These are phyloP conservation scores for Motacilla tschutschensis DNA, from an alignment of 2,113 vertebrate species.

Conservation along the genomic window DNA sequence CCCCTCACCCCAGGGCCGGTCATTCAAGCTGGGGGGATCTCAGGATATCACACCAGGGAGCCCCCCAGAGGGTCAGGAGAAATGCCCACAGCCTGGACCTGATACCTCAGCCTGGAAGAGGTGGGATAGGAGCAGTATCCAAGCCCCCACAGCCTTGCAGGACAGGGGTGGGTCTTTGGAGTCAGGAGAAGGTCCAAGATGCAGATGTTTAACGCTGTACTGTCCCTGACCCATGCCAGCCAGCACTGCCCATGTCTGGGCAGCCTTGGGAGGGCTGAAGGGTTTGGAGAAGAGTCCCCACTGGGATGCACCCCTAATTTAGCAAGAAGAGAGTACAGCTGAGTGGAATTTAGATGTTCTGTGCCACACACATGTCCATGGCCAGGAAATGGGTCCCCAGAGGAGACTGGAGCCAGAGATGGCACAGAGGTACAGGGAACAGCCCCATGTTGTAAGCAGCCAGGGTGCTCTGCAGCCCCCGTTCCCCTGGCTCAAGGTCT, in stretches of 20 bases:
- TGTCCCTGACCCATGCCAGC: fast-evolving
- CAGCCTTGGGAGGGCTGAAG: fast-evolving
- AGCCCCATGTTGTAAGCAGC: neutral
- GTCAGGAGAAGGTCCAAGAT: neutral
- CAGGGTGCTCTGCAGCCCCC: neutral
- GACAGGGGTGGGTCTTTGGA: neutral
- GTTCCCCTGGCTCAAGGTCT: neutral
- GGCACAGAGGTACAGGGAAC: neutral
- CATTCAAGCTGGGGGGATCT: neutral
- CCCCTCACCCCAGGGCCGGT: fast-evolving
- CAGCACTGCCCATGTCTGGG: neutral
- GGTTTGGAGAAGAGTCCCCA: neutral
- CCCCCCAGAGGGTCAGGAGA: neutral
- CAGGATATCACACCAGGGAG: neutral
- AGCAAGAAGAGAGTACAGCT: neutral
- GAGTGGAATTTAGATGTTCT: neutral
- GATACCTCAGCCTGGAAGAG: neutral
- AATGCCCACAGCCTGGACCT: neutral
- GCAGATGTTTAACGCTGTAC: neutral
- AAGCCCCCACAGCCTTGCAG: fast-evolving
- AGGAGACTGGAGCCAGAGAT: neutral
- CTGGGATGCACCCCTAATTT: neutral
- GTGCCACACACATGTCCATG: neutral
- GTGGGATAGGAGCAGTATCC: neutral
- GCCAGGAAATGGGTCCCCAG: neutral